phyloP scores from a whole-genome alignment of 2,888 invertebrate species.

The Nemapogon koenigi region DNA sequence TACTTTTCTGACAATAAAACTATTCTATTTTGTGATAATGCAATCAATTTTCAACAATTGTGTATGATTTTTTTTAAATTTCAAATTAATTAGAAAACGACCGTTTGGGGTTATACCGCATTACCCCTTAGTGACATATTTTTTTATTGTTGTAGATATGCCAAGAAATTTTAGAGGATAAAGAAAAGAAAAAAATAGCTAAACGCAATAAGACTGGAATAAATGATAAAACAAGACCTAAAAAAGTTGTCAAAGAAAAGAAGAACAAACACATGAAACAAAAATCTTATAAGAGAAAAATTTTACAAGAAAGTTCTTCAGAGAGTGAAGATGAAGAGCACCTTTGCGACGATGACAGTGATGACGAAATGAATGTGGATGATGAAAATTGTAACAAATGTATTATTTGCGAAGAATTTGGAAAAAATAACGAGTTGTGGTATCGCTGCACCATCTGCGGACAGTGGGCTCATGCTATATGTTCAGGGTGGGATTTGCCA shows the following conservation, averaged over 20 bases:
- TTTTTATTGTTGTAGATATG: too few relatives aligned
- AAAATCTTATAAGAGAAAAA: conserved; percentile 19
- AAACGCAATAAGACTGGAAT: conserved; percentile 18
- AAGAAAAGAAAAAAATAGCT: conserved; percentile 17
- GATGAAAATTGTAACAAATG: too few relatives aligned
- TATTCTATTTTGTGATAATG: too few relatives aligned
- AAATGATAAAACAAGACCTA: conserved; percentile 17
- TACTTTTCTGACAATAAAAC: too few relatives aligned
- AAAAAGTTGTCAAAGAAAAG: conserved; percentile 17
- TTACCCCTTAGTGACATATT: too few relatives aligned
- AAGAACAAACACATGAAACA: conserved; percentile 18
- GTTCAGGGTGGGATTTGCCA: conserved; percentile 22
- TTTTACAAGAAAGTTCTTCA: conserved; percentile 18
- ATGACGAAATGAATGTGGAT: conserved; percentile 19
- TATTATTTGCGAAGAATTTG: conserved; percentile 21
- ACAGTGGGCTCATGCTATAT: conserved; percentile 23
- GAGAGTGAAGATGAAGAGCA: conserved; percentile 17
- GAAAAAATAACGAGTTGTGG: conserved; percentile 21
- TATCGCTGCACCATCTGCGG: conserved; percentile 21
- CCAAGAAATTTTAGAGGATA: conserved; percentile 18
- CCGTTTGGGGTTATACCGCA: too few relatives aligned
- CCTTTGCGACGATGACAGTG: conserved; percentile 17
- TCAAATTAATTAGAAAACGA: too few relatives aligned
- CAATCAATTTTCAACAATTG: too few relatives aligned
- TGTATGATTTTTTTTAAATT: too few relatives aligned